These are phyloP conservation scores for Eulemur albifrons DNA, from an alignment of 2,797 vertebrate species.

Conservation along the genomic window DNA sequence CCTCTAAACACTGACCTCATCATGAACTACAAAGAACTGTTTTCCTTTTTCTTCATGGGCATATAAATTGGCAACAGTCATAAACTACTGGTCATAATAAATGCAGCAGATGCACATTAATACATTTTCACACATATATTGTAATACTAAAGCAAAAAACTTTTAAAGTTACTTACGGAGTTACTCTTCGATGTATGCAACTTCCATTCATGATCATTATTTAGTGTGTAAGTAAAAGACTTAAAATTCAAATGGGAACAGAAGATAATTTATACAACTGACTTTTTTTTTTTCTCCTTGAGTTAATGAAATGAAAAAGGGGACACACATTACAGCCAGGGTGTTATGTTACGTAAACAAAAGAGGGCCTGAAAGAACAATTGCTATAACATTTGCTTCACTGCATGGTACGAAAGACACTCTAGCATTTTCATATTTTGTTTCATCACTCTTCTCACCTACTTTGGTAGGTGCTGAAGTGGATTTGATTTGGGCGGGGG, in stretches of 20 bases:
- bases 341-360: background rate
- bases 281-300: background rate
- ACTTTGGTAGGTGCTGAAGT: conserved; percentile 31
- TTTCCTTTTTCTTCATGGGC: background rate
- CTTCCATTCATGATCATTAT: background rate
- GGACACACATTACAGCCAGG: background rate
- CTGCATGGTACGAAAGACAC: background rate
- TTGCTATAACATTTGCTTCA: background rate
- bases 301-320: background rate
- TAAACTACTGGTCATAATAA: background rate
- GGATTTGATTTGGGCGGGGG: background rate
- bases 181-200: background rate
- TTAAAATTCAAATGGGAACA: background rate
- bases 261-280: background rate
- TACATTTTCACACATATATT: background rate
- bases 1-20: background rate
- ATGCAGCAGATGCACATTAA: background rate
- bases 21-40: background rate
- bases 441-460: background rate
- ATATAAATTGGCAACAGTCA: background rate
- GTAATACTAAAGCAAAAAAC: background rate
- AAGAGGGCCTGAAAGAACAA: background rate
- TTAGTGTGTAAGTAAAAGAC: background rate
- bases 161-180: background rate
- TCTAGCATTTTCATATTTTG: background rate